Evolutionary conservation across 2,888 invertebrate species (phyloP).

Genomic region (Chorisops tibialis): DNA sequence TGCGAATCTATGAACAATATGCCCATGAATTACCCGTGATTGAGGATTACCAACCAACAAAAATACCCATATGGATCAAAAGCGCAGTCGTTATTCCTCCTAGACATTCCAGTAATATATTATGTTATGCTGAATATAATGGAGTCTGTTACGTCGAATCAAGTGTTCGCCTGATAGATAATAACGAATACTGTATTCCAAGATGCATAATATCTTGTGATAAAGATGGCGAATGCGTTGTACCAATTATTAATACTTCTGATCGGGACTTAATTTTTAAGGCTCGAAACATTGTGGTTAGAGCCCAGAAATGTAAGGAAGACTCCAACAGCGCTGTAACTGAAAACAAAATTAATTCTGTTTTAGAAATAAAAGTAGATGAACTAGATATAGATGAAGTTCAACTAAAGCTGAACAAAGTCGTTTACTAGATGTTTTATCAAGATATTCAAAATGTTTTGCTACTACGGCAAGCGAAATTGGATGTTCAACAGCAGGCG

Average conservation of each 20-base stretch:
- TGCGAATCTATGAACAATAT: neutral
- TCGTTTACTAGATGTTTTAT: no score
- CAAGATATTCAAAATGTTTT: neutral
- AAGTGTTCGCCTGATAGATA: neutral
- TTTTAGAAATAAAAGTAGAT: no score
- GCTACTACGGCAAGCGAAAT: neutral
- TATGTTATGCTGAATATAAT: neutral
- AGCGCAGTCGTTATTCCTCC: no score
- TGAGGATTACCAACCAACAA: neutral
- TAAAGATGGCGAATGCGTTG: neutral
- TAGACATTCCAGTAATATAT: no score
- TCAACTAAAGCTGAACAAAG: no score
- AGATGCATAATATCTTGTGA: neutral
- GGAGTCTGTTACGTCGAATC: neutral
- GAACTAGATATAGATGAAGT: no score
- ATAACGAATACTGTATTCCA: neutral
- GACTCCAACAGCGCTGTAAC: neutral
- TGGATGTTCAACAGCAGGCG: neutral
- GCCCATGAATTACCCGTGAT: neutral
- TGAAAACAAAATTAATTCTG: no score
- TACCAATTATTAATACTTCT: neutral
- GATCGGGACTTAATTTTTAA: neutral
- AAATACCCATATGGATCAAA: neutral
- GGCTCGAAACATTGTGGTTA: neutral
- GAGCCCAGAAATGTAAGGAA: neutral